These are phyloP conservation scores for Tipula helvola DNA, from an alignment of 2,888 invertebrate genomes.

Conservation along the genomic window DNA sequence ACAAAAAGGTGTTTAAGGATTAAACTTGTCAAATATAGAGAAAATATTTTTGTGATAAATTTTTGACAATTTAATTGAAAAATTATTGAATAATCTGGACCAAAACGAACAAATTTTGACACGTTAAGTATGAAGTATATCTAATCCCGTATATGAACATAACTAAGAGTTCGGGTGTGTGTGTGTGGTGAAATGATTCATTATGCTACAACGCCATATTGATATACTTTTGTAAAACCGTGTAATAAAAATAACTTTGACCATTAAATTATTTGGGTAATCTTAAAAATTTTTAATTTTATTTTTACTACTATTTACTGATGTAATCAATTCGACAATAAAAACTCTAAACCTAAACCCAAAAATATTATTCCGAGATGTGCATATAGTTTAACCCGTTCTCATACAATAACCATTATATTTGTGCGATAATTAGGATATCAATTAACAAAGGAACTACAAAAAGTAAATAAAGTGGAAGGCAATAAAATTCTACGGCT, in stretches of 20 bases:
- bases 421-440: neutral
- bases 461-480: neutral
- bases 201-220: neutral
- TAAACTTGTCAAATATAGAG: neutral
- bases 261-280: neutral
- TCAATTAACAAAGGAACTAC: neutral
- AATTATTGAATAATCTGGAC: neutral
- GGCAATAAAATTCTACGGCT: neutral
- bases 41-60: neutral
- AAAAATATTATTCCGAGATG: neutral
- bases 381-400: neutral
- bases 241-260: neutral
- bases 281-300: neutral
- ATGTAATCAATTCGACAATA: neutral
- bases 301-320: neutral
- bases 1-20: neutral
- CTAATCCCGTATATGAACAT: neutral
- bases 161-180: neutral
- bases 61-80: conserved; percentile 4
- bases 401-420: neutral
- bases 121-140: neutral
- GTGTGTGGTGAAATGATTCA: neutral
- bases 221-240: neutral
- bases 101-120: neutral
- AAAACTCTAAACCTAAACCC: neutral